A percentile compares a stretch with the other conserved stretches of the same genome.
Conservation (phyloP, 2,113 vertebrate genomes). For the Emydura subglobosa region DNA sequence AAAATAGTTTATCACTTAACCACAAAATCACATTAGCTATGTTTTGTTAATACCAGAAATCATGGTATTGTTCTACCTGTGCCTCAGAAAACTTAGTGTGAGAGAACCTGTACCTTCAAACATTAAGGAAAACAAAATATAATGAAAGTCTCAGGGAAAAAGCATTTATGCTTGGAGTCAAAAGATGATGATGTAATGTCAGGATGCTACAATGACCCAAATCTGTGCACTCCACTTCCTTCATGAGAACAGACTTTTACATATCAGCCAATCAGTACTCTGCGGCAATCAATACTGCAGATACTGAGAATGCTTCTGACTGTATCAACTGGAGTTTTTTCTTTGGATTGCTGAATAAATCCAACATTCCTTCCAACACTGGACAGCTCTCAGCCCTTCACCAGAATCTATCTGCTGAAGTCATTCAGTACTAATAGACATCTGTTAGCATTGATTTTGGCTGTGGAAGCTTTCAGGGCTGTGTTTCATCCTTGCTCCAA, state of each 20-base stretch:
- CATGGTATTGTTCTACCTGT: background rate
- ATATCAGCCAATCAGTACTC: background rate
- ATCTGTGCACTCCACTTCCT: background rate
- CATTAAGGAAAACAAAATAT: background rate
- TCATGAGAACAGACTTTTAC: background rate
- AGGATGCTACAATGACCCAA: background rate
- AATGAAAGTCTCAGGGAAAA: background rate
- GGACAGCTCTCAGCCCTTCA: background rate
- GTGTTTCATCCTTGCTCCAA: background rate
- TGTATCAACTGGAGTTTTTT: background rate
- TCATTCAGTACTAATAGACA: background rate
- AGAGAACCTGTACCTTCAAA: background rate
- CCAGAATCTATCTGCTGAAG: background rate
- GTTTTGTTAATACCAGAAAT: background rate
- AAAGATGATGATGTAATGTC: background rate
- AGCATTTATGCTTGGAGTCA: background rate
- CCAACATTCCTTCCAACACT: background rate
- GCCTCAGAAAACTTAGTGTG: background rate
- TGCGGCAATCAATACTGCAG: background rate
- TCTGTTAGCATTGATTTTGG: background rate
- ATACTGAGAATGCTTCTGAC: background rate
- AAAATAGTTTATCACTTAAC: background rate
- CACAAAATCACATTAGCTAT: background rate
- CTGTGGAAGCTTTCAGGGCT: background rate
- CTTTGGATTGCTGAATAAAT: background rate